These are phyloP conservation scores for Phrynocephalus vlangalii DNA, from an alignment of 2,797 vertebrate species.

Conservation along the genomic window DNA sequence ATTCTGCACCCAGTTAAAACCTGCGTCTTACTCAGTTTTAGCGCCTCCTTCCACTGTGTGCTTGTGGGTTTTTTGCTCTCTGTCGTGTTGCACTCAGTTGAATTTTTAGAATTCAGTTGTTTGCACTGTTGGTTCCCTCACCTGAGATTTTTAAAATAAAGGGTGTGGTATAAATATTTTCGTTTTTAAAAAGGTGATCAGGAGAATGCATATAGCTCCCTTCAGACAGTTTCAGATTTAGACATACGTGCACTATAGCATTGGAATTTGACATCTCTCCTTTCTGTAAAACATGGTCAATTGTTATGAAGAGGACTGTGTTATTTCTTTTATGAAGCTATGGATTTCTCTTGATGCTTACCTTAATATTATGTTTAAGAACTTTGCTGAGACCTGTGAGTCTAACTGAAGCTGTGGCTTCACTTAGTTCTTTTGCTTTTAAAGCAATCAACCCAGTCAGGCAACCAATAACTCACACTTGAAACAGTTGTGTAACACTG, in stretches of 20 bases:
- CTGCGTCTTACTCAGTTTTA: too few relatives aligned
- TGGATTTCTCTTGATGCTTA: neutral
- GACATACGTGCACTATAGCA: neutral
- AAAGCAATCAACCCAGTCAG: neutral
- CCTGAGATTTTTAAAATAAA: too few relatives aligned
- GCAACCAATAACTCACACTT: neutral
- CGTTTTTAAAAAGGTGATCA: too few relatives aligned
- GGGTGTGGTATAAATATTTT: too few relatives aligned
- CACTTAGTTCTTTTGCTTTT: neutral
- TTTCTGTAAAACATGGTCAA: neutral
- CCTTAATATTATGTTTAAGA: neutral
- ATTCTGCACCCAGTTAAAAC: too few relatives aligned
- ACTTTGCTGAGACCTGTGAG: neutral
- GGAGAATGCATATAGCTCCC: too few relatives aligned
- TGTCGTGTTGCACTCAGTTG: too few relatives aligned
- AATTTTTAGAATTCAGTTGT: too few relatives aligned
- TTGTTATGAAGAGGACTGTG: neutral
- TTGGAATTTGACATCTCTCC: neutral
- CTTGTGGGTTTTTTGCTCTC: too few relatives aligned
- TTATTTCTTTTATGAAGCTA: neutral
- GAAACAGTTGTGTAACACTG: neutral
- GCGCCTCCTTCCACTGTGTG: too few relatives aligned
- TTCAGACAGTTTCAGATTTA: neutral
- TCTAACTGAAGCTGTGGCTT: neutral
- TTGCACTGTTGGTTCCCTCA: too few relatives aligned